These are phyloP conservation scores for Diarsia rubi DNA, from an alignment of 2,888 invertebrate species.

Conservation along the genomic window DNA sequence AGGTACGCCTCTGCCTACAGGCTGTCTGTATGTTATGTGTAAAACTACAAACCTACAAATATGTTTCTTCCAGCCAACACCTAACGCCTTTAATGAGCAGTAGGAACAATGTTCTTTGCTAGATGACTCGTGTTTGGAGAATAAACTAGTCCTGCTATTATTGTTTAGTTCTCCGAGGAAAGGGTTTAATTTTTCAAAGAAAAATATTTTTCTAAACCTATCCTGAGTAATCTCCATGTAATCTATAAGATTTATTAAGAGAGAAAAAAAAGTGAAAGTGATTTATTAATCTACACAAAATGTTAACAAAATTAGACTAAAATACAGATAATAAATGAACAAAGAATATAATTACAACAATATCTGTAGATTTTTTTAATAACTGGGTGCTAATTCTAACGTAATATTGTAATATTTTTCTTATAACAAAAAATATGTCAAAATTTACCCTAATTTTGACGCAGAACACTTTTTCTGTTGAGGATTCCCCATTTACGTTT, in stretches of 20 bases:
- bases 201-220: not conserved
- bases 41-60: not conserved
- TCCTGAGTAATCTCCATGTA: not conserved
- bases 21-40: too few species aligned
- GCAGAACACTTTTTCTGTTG: constrained; percentile 40
- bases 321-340: not conserved
- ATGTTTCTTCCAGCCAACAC: not conserved
- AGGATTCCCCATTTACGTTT: constrained; percentile 43
- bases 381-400: not conserved
- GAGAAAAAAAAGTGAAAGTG: not conserved
- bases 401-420: too few species aligned
- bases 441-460: constrained; percentile 49
- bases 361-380: not conserved
- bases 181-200: not conserved
- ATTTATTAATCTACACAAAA: not conserved
- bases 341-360: not conserved
- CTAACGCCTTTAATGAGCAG: not conserved
- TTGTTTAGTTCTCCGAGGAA: not conserved
- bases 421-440: constrained; percentile 15
- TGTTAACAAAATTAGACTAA: not conserved
- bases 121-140: not conserved
- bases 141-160: not conserved
- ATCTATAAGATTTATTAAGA: not conserved
- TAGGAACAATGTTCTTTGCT: not conserved
- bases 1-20: too few species aligned